These are phyloP conservation scores for Trimorus sp. DNA, from an alignment of 2,888 invertebrate genomes.

Conservation along the genomic window DNA sequence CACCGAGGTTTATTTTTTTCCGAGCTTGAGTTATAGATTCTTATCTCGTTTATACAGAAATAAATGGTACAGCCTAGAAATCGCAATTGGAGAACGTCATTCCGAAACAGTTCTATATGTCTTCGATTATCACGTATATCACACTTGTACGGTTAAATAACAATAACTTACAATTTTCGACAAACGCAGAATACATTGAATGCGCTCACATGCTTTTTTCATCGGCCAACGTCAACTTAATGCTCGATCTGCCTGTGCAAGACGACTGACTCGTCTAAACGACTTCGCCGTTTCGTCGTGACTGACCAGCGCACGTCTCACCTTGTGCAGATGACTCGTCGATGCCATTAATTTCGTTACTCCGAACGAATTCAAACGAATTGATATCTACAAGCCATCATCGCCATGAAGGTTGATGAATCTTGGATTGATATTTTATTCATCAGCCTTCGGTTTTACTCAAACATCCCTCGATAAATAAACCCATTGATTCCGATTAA, in stretches of 20 bases:
- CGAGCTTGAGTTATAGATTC: too few relatives aligned
- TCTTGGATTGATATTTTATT: too few relatives aligned
- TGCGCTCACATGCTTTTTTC: constrained; percentile 1
- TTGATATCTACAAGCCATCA: constrained; percentile 57
- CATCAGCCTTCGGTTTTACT: too few relatives aligned
- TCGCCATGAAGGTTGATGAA: constrained; percentile 28
- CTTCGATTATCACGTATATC: too few relatives aligned
- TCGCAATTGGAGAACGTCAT: too few relatives aligned
- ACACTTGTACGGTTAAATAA: too few relatives aligned
- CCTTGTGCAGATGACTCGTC: constrained; percentile 55
- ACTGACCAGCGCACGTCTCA: constrained; percentile 51
- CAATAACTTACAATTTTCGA: constrained; percentile 8
- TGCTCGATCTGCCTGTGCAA: constrained; percentile 52
- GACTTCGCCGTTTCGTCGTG: constrained; percentile 59
- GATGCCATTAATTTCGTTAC: constrained; percentile 39
- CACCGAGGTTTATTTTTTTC: too few relatives aligned
- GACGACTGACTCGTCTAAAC: constrained; percentile 21
- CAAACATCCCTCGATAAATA: too few relatives aligned
- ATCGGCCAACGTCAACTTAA: constrained; percentile 50
- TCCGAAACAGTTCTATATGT: too few relatives aligned
- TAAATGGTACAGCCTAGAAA: too few relatives aligned
- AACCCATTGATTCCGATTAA: too few relatives aligned
- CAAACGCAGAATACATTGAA: background rate
- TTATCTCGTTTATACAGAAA: too few relatives aligned
- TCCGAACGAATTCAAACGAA: constrained; percentile 44